These are phyloP conservation scores for Vombatus ursinus DNA, from an alignment of 2,113 vertebrate genomes.

Conservation along the genomic window DNA sequence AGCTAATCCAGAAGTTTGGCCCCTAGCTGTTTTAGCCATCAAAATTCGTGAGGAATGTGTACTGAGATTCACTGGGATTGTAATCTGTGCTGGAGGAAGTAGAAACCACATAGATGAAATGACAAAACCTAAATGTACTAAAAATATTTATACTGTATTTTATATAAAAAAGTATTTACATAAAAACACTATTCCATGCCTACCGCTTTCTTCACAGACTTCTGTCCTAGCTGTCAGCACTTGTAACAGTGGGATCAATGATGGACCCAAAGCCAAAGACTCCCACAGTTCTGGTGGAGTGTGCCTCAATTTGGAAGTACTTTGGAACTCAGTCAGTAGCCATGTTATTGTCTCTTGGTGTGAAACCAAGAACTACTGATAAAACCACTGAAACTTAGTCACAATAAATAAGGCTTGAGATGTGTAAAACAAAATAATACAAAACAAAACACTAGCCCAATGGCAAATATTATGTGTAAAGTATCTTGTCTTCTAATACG, in stretches of 20 bases:
- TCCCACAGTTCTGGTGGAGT: neutral
- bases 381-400: neutral
- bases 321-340: neutral
- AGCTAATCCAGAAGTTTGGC: neutral
- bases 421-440: neutral
- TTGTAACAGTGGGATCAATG: neutral
- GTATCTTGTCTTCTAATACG: neutral
- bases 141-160: neutral
- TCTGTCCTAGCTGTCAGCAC: neutral
- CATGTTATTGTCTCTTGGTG: neutral
- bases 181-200: neutral
- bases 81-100: neutral
- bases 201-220: neutral
- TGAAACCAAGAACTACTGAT: neutral
- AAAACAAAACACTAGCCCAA: neutral
- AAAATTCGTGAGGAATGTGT: neutral
- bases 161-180: neutral
- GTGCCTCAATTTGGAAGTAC: neutral
- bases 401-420: neutral
- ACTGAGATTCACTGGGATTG: neutral
- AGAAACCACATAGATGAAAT: neutral
- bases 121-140: neutral
- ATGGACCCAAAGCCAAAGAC: neutral
- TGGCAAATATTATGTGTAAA: neutral
- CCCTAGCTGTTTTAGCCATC: neutral